These are phyloP conservation scores for Rhogogaster chlorosoma DNA, from an alignment of 2,888 invertebrate genomes.

Conservation along the genomic window DNA sequence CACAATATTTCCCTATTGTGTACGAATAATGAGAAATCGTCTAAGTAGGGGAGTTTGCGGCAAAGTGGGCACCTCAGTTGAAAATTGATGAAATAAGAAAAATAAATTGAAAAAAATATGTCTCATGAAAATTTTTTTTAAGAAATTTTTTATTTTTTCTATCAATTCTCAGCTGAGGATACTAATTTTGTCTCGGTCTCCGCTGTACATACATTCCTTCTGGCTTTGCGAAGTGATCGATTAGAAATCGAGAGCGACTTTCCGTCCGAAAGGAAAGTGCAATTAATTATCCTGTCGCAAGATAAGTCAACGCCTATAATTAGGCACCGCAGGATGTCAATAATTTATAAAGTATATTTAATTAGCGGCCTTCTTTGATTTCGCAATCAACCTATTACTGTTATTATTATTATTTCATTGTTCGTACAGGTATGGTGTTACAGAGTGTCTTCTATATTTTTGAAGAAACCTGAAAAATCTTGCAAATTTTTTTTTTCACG, in stretches of 20 bases:
- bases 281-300: slow-evolving; percentile 5
- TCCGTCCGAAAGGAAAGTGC: background rate
- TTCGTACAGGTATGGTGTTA: background rate
- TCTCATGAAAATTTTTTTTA: too few species aligned
- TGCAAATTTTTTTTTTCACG: too few species aligned
- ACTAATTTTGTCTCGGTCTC: too few species aligned
- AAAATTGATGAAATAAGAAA: too few species aligned
- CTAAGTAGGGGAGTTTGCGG: background rate
- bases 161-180: too few species aligned
- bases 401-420: background rate
- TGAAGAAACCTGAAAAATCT: too few species aligned
- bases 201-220: background rate
- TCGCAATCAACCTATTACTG: background rate
- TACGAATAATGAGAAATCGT: background rate
- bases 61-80: too few species aligned
- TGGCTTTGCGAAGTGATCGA: background rate
- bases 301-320: background rate
- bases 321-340: background rate
- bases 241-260: background rate
- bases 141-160: too few species aligned
- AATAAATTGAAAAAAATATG: too few species aligned
- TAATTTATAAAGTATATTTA: background rate
- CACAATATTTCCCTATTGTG: background rate
- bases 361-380: slow-evolving; percentile 17
- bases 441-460: too few species aligned